Evolutionary conservation across 2,797 vertebrate genomes (phyloP).

Genomic region (Neosilurus mollespiculum): DNA sequence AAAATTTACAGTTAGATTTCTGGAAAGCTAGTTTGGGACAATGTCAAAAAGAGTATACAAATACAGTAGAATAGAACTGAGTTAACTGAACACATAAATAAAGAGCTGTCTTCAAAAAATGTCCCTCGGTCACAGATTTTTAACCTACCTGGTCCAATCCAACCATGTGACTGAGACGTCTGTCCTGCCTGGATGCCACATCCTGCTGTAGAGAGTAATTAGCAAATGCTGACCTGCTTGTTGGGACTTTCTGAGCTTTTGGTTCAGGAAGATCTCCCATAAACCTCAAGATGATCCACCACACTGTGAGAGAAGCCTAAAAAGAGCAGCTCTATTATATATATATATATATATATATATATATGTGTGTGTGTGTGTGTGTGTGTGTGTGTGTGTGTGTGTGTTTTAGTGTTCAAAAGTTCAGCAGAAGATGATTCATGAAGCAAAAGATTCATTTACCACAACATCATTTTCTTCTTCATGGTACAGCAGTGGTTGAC

Average conservation of each 20-base stretch:
- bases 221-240: constrained; percentile 16
- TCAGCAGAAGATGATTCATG: neutral
- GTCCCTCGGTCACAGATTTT: neutral
- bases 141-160: constrained; percentile 71
- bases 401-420: neutral
- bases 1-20: neutral
- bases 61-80: neutral
- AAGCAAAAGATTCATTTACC: constrained; percentile 70
- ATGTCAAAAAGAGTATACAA: neutral
- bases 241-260: constrained; percentile 66
- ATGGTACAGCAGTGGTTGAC: constrained; percentile 86
- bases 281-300: constrained; percentile 92
- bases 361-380: too few species aligned
- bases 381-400: too few species aligned
- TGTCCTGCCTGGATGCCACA: constrained; percentile 65
- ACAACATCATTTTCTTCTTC: constrained; percentile 82
- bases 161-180: constrained; percentile 74
- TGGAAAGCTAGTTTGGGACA: neutral
- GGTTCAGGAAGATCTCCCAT: constrained; percentile 96
- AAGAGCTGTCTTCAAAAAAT: neutral
- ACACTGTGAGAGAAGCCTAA: constrained; percentile 86
- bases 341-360: neutral
- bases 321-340: neutral
- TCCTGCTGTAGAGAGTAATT: constrained; percentile 64
- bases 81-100: neutral